Percentiles rank a stretch among this genome's conserved stretches.
Evolutionary conservation across 1,140 invertebrate species (phyloP).

Genomic region (Coelopa frigida): DNA sequence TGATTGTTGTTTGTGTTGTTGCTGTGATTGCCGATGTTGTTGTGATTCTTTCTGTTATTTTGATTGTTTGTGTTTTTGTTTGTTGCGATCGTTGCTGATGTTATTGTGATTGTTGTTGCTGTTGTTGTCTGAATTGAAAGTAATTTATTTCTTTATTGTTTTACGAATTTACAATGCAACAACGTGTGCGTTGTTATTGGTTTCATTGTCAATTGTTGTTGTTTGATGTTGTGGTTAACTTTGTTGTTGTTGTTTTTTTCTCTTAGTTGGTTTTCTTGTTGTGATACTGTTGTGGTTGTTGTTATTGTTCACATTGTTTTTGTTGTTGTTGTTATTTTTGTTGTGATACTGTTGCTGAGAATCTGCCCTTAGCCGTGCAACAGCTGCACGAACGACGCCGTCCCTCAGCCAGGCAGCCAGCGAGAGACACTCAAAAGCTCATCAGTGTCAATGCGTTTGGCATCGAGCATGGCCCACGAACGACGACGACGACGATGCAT

Average conservation of each 20-base stretch:
- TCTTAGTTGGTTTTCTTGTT: too few relatives aligned
- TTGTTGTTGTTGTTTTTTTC: too few relatives aligned
- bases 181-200: too few relatives aligned
- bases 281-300: too few relatives aligned
- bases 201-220: too few relatives aligned
- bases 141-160: constrained; percentile 46
- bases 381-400: background rate
- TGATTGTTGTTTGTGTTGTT: constrained; percentile 16
- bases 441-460: constrained; percentile 38
- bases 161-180: constrained; percentile 43
- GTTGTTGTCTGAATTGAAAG: constrained; percentile 26
- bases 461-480: constrained; percentile 10
- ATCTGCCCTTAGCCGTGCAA: background rate
- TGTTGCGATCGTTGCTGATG: background rate
- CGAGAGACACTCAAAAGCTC: constrained; percentile 17
- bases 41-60: constrained; percentile 8
- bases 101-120: background rate
- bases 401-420: too few relatives aligned
- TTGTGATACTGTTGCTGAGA: background rate
- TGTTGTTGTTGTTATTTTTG: background rate
- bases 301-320: background rate
- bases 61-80: background rate
- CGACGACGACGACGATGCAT: constrained; percentile 1
- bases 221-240: too few relatives aligned
- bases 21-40: constrained; percentile 11